Conservation (phyloP, 2,797 vertebrate genomes). For the Sebastes kiyomatsui region DNA sequence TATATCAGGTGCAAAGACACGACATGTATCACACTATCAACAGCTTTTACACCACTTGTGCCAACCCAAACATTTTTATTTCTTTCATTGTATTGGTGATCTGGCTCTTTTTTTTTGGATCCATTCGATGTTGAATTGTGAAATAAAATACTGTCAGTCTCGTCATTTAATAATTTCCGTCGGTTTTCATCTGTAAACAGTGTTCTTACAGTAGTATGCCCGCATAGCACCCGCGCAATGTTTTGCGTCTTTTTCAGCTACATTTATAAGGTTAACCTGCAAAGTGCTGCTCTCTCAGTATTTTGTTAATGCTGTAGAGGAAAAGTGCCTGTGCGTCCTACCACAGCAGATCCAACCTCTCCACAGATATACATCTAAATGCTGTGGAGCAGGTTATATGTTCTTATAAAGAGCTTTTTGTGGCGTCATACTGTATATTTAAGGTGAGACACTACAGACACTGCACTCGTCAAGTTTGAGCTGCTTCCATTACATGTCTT, state of each 20-base stretch:
- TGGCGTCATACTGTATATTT: background rate
- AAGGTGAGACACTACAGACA: too few relatives aligned
- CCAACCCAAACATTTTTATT: background rate
- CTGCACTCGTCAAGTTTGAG: too few relatives aligned
- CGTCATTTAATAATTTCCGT: background rate
- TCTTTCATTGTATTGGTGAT: background rate
- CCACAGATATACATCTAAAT: background rate
- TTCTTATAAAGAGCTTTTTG: background rate
- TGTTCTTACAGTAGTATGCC: background rate
- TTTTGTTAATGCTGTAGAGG: background rate
- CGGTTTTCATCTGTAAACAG: background rate
- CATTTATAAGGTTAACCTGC: background rate
- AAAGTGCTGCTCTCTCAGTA: background rate
- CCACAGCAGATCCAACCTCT: background rate
- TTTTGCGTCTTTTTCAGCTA: background rate
- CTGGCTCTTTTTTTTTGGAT: background rate
- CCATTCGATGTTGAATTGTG: background rate
- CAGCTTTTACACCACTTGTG: background rate
- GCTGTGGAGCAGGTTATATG: background rate
- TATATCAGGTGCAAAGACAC: too few relatives aligned
- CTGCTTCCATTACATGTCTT: too few relatives aligned
- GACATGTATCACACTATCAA: too few relatives aligned
- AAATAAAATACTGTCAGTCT: background rate
- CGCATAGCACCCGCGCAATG: rapidly evolving
- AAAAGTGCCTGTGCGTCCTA: background rate